Evolutionary conservation across 2,888 invertebrate species (phyloP), one percentile per base, ranked within the genome.

Genomic region (Pherbina coryleti): DNA sequence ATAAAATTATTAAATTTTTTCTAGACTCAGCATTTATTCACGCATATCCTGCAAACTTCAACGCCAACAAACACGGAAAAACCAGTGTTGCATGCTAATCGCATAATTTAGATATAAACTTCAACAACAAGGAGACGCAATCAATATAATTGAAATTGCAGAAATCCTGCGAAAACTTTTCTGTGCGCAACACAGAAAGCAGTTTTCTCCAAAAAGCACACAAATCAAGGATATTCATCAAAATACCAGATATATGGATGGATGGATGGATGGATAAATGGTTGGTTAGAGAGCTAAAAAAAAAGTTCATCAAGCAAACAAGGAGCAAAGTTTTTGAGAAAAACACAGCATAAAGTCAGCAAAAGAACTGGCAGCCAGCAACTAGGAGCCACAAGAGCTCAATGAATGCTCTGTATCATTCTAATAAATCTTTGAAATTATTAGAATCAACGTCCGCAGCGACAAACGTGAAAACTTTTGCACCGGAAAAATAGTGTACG

Each of bases 341-440:
- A 11, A 28, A 49, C 2, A 51, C 3, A 49, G 28, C 8, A 14
- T n/a, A 22, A 51, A 37, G 31, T 31, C 4, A 22, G n/a, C 49
- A 9, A 25, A 25, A 22, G 44, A 11, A 67, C 8, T 19, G 37
- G 19, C 22, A 17, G 5, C 7, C n/a, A 31, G 9, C 22, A 51
- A 69, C 1, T 17, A 14, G 44, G 9, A n/a, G 67, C 22, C 67
- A 37, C n/a, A 67, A 49, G 49, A 51, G 22, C 51, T 51, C 25
- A 69, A 31, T 31, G 31, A 64, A 31, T 31, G 64, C 64, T 64
- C 31, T 31, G 28, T 31, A 64, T 75, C 72, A 31, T 14, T 57
- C 71, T 76, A 76, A 87, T 83, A 86, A 84, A 85, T 85, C 81
- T 82, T 80, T 69, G 72, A 83, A 84, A 83, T 84, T 85, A 83